These are phyloP conservation scores for Meta bourneti DNA, from an alignment of 2,888 invertebrate species.

Conservation along the genomic window DNA sequence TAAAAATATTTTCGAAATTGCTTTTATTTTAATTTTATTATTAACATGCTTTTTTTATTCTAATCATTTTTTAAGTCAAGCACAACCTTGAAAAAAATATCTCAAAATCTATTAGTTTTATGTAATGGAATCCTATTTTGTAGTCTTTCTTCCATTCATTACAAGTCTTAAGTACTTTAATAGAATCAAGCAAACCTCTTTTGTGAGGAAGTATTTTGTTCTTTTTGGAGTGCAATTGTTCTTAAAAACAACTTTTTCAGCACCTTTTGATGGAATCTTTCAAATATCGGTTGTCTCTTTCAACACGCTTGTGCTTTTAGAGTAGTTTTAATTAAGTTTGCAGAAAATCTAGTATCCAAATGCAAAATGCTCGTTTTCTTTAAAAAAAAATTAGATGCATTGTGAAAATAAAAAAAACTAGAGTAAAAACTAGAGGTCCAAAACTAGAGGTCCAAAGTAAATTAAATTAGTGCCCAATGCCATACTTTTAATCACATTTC, in stretches of 20 bases:
- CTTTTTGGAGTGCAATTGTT: neutral
- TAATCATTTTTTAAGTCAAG: neutral
- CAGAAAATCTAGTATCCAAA: neutral
- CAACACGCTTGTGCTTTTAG: neutral
- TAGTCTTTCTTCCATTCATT: neutral
- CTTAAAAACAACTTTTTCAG: neutral
- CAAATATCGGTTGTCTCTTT: neutral
- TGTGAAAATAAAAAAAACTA: neutral
- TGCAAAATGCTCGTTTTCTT: neutral
- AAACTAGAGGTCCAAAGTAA: neutral
- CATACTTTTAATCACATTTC: neutral
- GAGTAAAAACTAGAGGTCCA: neutral
- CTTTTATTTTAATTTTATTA: neutral
- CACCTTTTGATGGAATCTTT: neutral
- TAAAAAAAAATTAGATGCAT: neutral
- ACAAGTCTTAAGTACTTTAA: slow-evolving; percentile 7
- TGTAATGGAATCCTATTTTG: neutral
- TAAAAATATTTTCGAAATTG: neutral
- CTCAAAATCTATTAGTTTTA: neutral
- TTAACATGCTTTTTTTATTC: neutral
- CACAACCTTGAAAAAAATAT: neutral
- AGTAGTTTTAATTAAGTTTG: slow-evolving; percentile 12
- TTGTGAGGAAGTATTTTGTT: neutral
- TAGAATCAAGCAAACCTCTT: neutral
- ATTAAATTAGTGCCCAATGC: slow-evolving; percentile 14